phyloP scores from a whole-genome alignment of 2,797 vertebrate genomes.

The Carduelis carduelis region DNA sequence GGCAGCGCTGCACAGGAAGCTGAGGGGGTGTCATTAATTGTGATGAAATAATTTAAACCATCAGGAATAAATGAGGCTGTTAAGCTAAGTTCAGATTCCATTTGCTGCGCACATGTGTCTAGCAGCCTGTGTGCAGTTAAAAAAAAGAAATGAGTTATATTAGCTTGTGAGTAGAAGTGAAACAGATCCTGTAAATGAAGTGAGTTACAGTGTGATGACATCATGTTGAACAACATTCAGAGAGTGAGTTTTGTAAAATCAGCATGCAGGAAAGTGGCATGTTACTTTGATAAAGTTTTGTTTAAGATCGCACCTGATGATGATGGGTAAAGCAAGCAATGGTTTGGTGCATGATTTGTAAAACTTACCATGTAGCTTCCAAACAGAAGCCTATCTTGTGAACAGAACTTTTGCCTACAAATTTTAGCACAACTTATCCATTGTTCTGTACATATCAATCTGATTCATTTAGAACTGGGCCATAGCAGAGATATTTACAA shows the following conservation, averaged over 20 bases:
- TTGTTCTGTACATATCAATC: not conserved
- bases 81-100: slow-evolving; percentile 91
- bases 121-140: slow-evolving; percentile 77
- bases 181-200: slow-evolving; percentile 80
- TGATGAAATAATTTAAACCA: slow-evolving; percentile 99
- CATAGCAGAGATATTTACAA: not conserved
- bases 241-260: slow-evolving; percentile 58
- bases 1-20: slow-evolving; percentile 88
- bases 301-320: slow-evolving; percentile 15
- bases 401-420: not conserved
- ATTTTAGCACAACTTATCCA: not conserved
- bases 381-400: not conserved
- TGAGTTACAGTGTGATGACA: slow-evolving; percentile 74
- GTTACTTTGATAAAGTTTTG: slow-evolving; percentile 62
- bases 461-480: not conserved
- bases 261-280: slow-evolving; percentile 24
- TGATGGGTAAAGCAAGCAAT: not conserved
- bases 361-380: not conserved
- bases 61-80: slow-evolving; percentile 98
- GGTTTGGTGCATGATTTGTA: not conserved
- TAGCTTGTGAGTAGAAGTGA: slow-evolving; percentile 78
- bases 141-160: slow-evolving; percentile 71
- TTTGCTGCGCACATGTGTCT: slow-evolving; percentile 84
- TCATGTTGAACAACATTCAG: slow-evolving; percentile 70
- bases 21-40: slow-evolving; percentile 96